Evolutionary conservation across 1,140 invertebrate genomes (phyloP).

Genomic region (Saxidomus purpurata): DNA sequence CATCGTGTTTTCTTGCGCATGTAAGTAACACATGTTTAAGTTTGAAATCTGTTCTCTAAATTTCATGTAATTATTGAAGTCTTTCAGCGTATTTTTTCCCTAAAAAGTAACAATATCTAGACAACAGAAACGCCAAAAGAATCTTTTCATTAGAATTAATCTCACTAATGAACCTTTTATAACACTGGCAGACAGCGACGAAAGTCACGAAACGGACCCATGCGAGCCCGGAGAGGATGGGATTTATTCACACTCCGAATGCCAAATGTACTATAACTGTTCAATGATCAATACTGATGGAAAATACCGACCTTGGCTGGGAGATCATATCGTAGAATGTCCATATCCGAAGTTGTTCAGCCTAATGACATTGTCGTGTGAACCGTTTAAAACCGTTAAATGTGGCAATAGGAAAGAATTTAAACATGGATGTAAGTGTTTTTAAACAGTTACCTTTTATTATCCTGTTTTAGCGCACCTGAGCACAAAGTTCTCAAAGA

Average conservation of each 20-base stretch:
- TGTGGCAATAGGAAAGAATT: neutral
- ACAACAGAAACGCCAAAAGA: too few relatives aligned
- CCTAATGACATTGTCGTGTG: neutral
- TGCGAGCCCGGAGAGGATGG: neutral
- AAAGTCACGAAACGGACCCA: neutral
- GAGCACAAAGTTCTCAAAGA: too few relatives aligned
- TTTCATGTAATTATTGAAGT: too few relatives aligned
- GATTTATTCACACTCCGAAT: neutral
- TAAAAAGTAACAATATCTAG: too few relatives aligned
- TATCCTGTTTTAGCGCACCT: too few relatives aligned
- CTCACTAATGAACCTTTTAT: too few relatives aligned
- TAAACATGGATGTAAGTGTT: conserved; percentile 27
- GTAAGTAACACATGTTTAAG: too few relatives aligned
- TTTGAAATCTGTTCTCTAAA: too few relatives aligned
- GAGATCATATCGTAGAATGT: conserved; percentile 2
- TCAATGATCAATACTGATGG: neutral
- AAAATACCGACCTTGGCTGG: neutral
- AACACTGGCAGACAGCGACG: neutral
- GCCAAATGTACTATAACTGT: conserved; percentile 21
- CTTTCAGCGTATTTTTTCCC: too few relatives aligned
- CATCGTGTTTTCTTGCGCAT: too few relatives aligned
- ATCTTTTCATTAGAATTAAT: too few relatives aligned
- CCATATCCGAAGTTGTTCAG: neutral
- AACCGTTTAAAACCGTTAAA: neutral
- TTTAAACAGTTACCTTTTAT: too few relatives aligned